Percentiles rank a stretch among this genome's conserved stretches.
These are phyloP conservation scores for Erinaceus europaeus DNA, from an alignment of 2,113 vertebrate species.

Conservation along the genomic window DNA sequence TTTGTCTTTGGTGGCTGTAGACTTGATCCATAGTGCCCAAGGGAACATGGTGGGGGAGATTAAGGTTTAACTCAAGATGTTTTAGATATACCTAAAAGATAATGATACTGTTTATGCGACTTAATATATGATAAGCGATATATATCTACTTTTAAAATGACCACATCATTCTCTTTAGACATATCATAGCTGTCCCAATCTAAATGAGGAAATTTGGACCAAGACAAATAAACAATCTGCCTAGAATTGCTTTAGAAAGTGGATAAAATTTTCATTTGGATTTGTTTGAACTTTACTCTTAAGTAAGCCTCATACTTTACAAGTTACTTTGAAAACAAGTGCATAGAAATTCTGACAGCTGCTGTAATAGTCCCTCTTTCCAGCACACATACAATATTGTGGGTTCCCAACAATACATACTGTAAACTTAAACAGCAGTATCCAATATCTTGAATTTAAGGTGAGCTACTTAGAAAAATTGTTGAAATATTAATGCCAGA, in stretches of 20 bases:
- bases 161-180: not conserved
- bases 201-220: not conserved
- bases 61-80: not conserved
- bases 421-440: not conserved
- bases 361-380: not conserved
- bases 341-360: not conserved
- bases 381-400: not conserved
- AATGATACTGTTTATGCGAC: too few species aligned
- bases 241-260: not conserved
- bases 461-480: not conserved
- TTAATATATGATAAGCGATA: too few species aligned
- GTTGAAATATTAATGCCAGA: not conserved
- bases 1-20: not conserved
- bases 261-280: not conserved
- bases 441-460: conserved; percentile 24
- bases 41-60: not conserved
- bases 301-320: not conserved
- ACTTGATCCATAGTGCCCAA: not conserved
- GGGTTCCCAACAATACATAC: not conserved
- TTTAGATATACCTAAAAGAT: not conserved
- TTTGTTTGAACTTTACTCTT: not conserved
- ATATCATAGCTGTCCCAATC: not conserved
- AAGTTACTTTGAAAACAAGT: not conserved
- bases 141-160: not conserved
- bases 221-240: not conserved